Evolutionary conservation across 2,113 vertebrate species (phyloP), one percentile per base, ranked within the genome.

Genomic region (Bostrychus sinensis): DNA sequence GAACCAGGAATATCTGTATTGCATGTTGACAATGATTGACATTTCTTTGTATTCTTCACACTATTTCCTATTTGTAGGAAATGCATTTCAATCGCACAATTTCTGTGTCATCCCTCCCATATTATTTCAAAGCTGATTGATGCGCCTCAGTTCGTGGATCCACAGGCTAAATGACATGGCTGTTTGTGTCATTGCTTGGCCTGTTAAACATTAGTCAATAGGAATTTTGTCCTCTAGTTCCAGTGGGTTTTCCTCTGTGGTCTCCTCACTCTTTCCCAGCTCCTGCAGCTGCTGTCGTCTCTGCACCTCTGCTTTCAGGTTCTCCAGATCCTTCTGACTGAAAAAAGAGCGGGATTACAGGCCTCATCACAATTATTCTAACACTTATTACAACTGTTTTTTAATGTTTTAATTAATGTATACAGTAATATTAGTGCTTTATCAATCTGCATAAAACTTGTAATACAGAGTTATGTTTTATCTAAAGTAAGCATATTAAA

Each of bases 311-410:
- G 96, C 97, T 84, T 98, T 99, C 86, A 99, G 93, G 77, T 94
- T 98, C 89, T 98, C 96, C 91, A 99, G 88, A 88, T 99, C 97
- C 87, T 98, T 98, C 93, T 97, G 97, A 89, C 97, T 98, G 56
- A 23, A 34, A 12, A 38, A 19, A 60, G 2, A 55, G 39, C 5
- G 22, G 4, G 13, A 48, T 48, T 48, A 48, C 7, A 10, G 45
- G 6, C n/a, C n/a, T n/a, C n/a, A n/a, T n/a, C n/a, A n/a, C n/a
- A n/a, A n/a, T n/a, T n/a, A 7, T 56, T 55, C 23, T 11, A 34
- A 32, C 8, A 32, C 2, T 32, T 5, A 32, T 32, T 30, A 30
- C n/a, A n/a, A n/a, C n/a, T n/a, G n/a, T n/a, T 30, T 32, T 5
- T 8, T 32, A 32, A 7, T 2, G 30, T 32, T 8, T 7, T 32